phyloP scores from a whole-genome alignment of 2,113 vertebrate species.

The Vireo altiloquus region DNA sequence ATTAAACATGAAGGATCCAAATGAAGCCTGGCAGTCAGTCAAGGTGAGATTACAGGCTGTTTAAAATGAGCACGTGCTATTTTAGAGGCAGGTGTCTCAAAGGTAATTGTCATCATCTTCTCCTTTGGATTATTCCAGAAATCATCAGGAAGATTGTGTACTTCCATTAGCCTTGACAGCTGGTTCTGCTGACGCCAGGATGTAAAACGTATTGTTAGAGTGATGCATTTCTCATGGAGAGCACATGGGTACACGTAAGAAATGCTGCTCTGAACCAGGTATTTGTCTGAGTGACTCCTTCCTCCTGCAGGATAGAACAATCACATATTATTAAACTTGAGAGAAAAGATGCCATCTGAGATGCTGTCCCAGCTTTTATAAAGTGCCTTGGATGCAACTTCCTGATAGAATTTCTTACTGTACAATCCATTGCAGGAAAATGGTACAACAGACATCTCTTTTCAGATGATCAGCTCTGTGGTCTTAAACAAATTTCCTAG shows the following conservation, averaged over 20 bases:
- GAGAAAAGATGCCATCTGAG: not conserved
- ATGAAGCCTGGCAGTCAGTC: slow-evolving; percentile 62
- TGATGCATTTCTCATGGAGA: slow-evolving; percentile 35
- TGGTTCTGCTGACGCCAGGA: not conserved
- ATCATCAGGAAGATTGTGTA: slow-evolving; percentile 62
- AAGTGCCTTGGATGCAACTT: not conserved
- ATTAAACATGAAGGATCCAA: slow-evolving; percentile 65
- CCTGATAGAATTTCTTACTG: not conserved
- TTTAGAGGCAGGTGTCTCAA: slow-evolving; percentile 66
- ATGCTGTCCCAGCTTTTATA: not conserved
- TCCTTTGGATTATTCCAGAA: slow-evolving; percentile 65
- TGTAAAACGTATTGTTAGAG: slow-evolving; percentile 44
- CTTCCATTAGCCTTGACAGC: slow-evolving; percentile 61
- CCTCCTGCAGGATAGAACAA: not conserved
- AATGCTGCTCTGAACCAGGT: slow-evolving; percentile 21
- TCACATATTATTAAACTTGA: slow-evolving; percentile 19
- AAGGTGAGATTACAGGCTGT: slow-evolving; percentile 61
- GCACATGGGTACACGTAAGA: not conserved
- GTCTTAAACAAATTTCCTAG: not conserved
- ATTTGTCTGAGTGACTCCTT: slow-evolving; percentile 1
- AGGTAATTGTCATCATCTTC: slow-evolving; percentile 65
- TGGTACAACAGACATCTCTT: not conserved
- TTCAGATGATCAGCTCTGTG: not conserved
- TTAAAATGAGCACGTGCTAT: slow-evolving; percentile 53
- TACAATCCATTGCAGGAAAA: not conserved